Evolutionary conservation across 2,113 vertebrate genomes (phyloP), one percentile per base, ranked within the genome.

Genomic region (Gila orcuttii): DNA sequence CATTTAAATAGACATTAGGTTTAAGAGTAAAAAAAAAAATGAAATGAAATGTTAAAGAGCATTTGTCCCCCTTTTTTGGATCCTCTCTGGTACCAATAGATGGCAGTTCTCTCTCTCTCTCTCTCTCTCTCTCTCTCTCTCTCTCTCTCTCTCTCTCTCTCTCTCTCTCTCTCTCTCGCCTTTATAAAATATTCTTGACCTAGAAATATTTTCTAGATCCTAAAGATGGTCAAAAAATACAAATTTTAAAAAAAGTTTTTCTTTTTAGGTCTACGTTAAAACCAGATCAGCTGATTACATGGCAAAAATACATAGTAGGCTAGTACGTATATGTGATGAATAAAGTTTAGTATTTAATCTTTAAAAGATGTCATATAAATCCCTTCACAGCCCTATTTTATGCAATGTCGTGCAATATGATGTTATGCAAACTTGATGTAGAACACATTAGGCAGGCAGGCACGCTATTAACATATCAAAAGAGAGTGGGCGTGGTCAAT

Each of bases 31-130:
- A 42, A 9, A 42, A 42, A 42, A 42, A 39, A 2, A 42, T 9
- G 0, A 42, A 9, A 42, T 42, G 42, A 42, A 42, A 42, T 42
- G 42, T 42, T 42, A 42, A 42, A 42, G 42, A 42, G 42, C 42
- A 42, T 42, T 42, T 6, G 1, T 7, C 39, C 39, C 39, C 42
- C 2, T 42, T 42, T 42, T 42, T 42, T 42, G 39, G 7, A 42
- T 42, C 39, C 39, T 42, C 39, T 42, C 42, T 10, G 2, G 42
- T 36, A 62, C 66, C 80, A 86, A 66, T 33, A 88, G 80, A 86
- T 88, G 80, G 55, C 75, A 83, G 45, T 62, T 52, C 2, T 36
- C 66, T 36, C 64, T 66, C n/a, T 64, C 25, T 64, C 60, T 64
- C 11, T 64, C 60, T 25, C 59, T n/a, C 52, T 79, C 52, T 60